Evolutionary conservation across 1,140 invertebrate genomes (phyloP).

Genomic region (Pristionchus pacificus): DNA sequence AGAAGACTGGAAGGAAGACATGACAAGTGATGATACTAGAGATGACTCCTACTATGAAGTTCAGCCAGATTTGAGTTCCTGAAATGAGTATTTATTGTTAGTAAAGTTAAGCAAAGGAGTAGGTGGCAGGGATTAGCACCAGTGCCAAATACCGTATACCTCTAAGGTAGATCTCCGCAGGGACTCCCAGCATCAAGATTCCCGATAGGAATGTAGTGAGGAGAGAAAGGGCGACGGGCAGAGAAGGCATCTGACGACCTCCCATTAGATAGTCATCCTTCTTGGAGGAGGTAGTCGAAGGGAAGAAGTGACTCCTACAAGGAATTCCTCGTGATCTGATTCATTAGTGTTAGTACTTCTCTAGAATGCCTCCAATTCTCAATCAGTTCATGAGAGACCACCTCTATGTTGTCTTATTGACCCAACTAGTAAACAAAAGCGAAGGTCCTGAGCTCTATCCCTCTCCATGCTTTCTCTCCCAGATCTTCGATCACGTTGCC

Average conservation of each 20-base stretch:
- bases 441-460: constrained; percentile 1
- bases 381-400: neutral
- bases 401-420: neutral
- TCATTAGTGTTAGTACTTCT: constrained; percentile 2
- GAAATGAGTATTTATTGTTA: constrained; percentile 7
- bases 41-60: constrained; percentile 38
- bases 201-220: constrained; percentile 54
- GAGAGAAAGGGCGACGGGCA: constrained; percentile 53
- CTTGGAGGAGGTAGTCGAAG: constrained; percentile 10
- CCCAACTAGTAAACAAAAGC: constrained; percentile 9
- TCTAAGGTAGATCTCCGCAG: constrained; percentile 51
- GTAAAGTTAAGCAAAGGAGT: neutral
- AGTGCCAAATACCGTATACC: constrained; percentile 18
- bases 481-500: neutral
- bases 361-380: neutral
- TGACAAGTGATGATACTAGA: constrained; percentile 37
- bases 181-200: constrained; percentile 42
- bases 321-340: constrained; percentile 1
- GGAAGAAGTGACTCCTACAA: constrained; percentile 16
- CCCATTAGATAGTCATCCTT: constrained; percentile 54
- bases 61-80: constrained; percentile 44
- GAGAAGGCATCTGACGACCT: constrained; percentile 44
- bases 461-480: neutral
- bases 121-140: too few relatives aligned
- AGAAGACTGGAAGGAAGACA: constrained; percentile 42